Evolutionary conservation across 2,797 vertebrate genomes (phyloP), one percentile per base, ranked within the genome.

Genomic region (Danio choprae): DNA sequence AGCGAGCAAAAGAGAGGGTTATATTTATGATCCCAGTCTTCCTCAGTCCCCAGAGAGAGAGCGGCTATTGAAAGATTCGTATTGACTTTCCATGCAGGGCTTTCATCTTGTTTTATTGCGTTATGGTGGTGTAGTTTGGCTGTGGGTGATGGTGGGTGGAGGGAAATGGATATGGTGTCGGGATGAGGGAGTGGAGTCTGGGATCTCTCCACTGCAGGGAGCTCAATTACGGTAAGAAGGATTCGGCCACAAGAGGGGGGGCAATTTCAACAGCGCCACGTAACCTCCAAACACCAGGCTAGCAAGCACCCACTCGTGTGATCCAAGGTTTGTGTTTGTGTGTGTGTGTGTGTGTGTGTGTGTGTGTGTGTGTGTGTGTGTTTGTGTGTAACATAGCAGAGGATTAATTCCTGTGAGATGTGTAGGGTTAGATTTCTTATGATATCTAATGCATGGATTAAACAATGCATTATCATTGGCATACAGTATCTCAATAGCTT

Each of bases 91-190:
- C 85, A 87, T 84, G 83, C 62, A 18, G 59, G 79, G 75, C 84
- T 87, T 88, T 88, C 83, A 87, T 82, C 86, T 86, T 86, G 83
- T 77, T 87, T 88, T 88, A 87, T 86, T 87, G 83, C 74, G 20
- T 79, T 81, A 75, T 79, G 65, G 82, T 62, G 43, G 48, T 53
- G 51, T 55, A 63, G 65, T 64, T 44, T 46, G 56, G 55, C 64
- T 56, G 72, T 51, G 81, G 76, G 67, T 68, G 79, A 58, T 59
- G 56, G 76, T 50, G 65, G 68, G 81, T 7, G 53, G 76, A 78
- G 68, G 62, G 64, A 73, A 83, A 59, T 58, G 20, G 55, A 69
- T 74, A 69, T 67, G 68, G 70, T 73, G 62, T 79, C 46, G 7
- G 55, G 55, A n/a, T 63, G 58, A 78, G 43, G 70, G 82, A 74